phyloP scores from a whole-genome alignment of 2,797 vertebrate species.

The Pantherophis alleghaniensis region DNA sequence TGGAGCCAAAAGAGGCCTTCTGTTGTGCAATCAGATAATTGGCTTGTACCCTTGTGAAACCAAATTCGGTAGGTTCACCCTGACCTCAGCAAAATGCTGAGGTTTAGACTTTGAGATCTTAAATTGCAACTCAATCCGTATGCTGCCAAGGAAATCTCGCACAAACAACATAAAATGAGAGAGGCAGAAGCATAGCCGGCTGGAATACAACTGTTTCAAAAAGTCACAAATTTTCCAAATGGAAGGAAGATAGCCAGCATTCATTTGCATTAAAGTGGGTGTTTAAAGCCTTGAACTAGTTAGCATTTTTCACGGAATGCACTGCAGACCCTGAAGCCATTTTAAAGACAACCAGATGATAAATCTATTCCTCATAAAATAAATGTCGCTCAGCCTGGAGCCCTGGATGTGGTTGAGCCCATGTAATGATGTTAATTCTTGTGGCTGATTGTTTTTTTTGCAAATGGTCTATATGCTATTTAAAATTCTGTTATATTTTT shows the following conservation, averaged over 20 bases:
- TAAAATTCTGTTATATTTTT: background rate
- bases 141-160: background rate
- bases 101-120: background rate
- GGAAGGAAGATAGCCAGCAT: background rate
- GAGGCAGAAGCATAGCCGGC: background rate
- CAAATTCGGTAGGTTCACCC: constrained; percentile 19
- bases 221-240: background rate
- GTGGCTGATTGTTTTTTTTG: background rate
- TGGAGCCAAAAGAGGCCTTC: constrained; percentile 52
- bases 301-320: background rate
- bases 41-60: background rate
- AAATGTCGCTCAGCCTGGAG: background rate
- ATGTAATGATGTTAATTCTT: background rate
- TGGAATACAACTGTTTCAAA: background rate
- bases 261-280: background rate
- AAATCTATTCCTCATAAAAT: background rate
- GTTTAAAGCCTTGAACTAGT: background rate
- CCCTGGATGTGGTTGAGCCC: background rate
- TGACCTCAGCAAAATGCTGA: background rate
- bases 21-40: constrained; percentile 27
- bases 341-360: background rate
- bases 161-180: background rate
- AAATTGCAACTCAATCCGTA: background rate
- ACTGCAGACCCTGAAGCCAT: background rate
- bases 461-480: background rate